Evolutionary conservation across 2,888 invertebrate species (phyloP).

Genomic region (Chaetoderma sp.): DNA sequence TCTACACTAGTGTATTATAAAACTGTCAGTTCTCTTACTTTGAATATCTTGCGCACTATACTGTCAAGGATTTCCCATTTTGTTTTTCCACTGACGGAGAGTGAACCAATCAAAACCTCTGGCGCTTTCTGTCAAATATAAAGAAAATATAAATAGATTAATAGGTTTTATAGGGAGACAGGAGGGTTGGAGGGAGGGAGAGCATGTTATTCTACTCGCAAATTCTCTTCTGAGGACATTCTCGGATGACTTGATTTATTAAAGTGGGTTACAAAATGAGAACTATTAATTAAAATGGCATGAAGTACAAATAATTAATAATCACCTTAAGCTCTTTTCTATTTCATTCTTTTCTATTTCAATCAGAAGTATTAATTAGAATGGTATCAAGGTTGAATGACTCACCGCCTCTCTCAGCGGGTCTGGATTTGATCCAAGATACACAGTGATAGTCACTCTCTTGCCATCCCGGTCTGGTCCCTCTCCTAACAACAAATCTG

Average conservation of each 20-base stretch:
- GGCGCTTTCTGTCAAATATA: constrained; percentile 50
- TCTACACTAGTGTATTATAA: too few species aligned
- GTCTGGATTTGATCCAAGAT: constrained; percentile 76
- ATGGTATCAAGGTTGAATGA: too few species aligned
- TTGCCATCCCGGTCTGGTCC: constrained; percentile 74
- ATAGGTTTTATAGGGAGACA: neutral
- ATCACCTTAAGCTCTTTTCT: too few species aligned
- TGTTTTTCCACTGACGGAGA: constrained; percentile 91
- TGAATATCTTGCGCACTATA: constrained; percentile 90
- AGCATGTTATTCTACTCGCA: too few species aligned
- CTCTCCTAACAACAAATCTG: constrained; percentile 65
- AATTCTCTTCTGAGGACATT: too few species aligned
- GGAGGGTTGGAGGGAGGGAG: neutral
- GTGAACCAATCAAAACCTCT: constrained; percentile 86
- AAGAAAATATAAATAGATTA: constrained; percentile 20
- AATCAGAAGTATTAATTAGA: too few species aligned
- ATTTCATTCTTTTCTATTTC: too few species aligned
- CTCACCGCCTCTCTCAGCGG: constrained; percentile 50
- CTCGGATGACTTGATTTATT: too few species aligned
- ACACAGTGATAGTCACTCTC: constrained; percentile 87
- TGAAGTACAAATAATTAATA: too few species aligned
- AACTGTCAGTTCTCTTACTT: constrained; percentile 71
- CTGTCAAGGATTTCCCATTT: constrained; percentile 96
- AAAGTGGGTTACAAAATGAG: too few species aligned
- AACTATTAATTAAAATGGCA: too few species aligned